Percentiles rank a stretch among this genome's conserved stretches.
These are phyloP conservation scores for Sinocyclocheilus anshuiensis DNA, from an alignment of 2,113 vertebrate species.

Conservation along the genomic window DNA sequence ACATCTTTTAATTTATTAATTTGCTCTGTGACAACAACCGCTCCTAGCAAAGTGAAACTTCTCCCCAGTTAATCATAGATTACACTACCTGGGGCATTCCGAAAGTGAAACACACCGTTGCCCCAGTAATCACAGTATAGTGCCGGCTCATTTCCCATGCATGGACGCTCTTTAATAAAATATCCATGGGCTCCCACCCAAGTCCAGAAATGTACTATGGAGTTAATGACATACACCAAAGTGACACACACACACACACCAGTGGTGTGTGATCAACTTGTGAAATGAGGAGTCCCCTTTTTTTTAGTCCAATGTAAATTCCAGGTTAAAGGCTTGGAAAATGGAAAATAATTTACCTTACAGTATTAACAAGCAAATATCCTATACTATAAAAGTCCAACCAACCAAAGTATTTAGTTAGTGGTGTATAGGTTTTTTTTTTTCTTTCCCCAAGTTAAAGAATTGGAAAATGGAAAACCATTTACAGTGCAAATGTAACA, in stretches of 20 bases:
- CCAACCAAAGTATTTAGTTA: not conserved
- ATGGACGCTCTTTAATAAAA: constrained; percentile 71
- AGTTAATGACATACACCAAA: constrained; percentile 54
- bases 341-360: not conserved
- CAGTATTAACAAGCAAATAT: not conserved
- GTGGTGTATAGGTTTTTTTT: too few species aligned
- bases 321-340: not conserved
- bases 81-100: constrained; percentile 79
- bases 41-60: constrained; percentile 62
- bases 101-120: constrained; percentile 75
- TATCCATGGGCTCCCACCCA: constrained; percentile 65
- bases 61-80: constrained; percentile 78
- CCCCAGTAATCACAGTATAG: constrained; percentile 71
- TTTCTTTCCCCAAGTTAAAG: too few species aligned
- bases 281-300: not conserved
- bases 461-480: too few species aligned
- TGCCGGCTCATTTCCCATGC: constrained; percentile 61
- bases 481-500: too few species aligned
- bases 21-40: constrained; percentile 71
- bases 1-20: constrained; percentile 72
- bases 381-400: not conserved
- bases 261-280: not conserved
- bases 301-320: not conserved
- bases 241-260: constrained; percentile 13
- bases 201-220: constrained; percentile 67